Evolutionary conservation across 2,113 vertebrate species (phyloP), one percentile per base, ranked within the genome.

Genomic region (Meriones unguiculatus): DNA sequence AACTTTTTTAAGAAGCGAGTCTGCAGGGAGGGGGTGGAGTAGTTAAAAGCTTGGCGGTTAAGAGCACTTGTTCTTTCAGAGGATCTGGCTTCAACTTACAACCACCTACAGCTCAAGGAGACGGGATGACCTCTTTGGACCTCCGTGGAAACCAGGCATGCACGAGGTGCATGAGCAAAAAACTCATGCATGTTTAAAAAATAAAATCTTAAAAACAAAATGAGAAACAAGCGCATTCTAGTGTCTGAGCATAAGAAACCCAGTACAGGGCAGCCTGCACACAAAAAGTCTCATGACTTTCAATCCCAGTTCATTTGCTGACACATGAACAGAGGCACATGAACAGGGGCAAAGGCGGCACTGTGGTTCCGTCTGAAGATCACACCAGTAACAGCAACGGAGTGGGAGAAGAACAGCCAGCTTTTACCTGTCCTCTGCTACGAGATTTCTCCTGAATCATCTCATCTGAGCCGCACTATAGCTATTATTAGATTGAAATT

Each of bases 261-360:
- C 17, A 30, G 17, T 8, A 17, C 12, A 59, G 3, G 54, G n/a
- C 17, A 35, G 0, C 8, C 24, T 77, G 52, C 38, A 69, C 46
- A 76, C 22, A 20, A 70, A 46, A 65, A 86, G 46, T 32, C 32
- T 54, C 67, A 85, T 59, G 32, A 11, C 28, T 32, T 15, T 30
- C 11, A 22, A n/a, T 10, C 20, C 2, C 24, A 4, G 50, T 25
- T n/a, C 38, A 57, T 7, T 64, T 57, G 22, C 3, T 30, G 50
- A 57, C 0, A 3, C 10, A 38, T 46, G 9, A 5, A 38, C 25
- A 46, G 46, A 5, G 46, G 46, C 46, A 46, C 46, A 46, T 46
- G 46, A 46, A 46, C 14, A 35, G n/a, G 62, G 6, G 13, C 57
- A 67, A 10, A 35, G 25, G 32, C 0, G 35, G 28, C 0, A 0